These are phyloP conservation scores for Cylas formicarius DNA, from an alignment of 1,140 invertebrate genomes.

Conservation along the genomic window DNA sequence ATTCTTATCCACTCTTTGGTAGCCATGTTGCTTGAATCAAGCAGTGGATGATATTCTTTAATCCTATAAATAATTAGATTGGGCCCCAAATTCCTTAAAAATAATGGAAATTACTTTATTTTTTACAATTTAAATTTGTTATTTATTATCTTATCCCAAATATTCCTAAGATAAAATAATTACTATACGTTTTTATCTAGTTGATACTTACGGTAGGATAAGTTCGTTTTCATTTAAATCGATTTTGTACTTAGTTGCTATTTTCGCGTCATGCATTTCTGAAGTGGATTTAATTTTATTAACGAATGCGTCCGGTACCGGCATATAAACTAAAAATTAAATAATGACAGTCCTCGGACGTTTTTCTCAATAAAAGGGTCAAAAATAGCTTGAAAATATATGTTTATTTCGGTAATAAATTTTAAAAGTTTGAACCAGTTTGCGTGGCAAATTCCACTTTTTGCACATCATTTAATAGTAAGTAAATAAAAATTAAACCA, in stretches of 20 bases:
- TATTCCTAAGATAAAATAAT: not conserved
- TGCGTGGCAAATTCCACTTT: too few relatives aligned
- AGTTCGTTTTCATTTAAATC: slow-evolving; percentile 15
- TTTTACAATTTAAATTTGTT: not conserved
- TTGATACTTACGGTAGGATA: slow-evolving; percentile 17
- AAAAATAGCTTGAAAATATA: too few relatives aligned
- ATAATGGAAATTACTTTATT: slow-evolving; percentile 1
- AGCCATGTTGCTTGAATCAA: slow-evolving; percentile 92
- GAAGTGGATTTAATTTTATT: slow-evolving; percentile 23
- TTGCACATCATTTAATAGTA: too few relatives aligned
- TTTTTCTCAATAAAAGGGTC: too few relatives aligned
- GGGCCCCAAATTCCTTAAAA: slow-evolving; percentile 11
- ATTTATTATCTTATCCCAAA: not conserved
- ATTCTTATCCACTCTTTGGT: slow-evolving; percentile 86
- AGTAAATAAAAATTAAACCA: too few relatives aligned
- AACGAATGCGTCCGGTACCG: slow-evolving; percentile 26
- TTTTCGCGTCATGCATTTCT: slow-evolving; percentile 25
- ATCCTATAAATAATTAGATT: slow-evolving; percentile 57
- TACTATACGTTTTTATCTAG: not conserved
- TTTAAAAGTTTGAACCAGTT: too few relatives aligned
- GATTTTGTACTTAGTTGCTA: slow-evolving; percentile 11
- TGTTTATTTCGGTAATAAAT: too few relatives aligned
- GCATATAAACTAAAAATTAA: slow-evolving; percentile 33
- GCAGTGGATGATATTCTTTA: slow-evolving; percentile 77
- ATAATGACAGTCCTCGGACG: not conserved